Evolutionary conservation across 1,140 invertebrate species (phyloP).

Genomic region (Diorhabda carinulata): DNA sequence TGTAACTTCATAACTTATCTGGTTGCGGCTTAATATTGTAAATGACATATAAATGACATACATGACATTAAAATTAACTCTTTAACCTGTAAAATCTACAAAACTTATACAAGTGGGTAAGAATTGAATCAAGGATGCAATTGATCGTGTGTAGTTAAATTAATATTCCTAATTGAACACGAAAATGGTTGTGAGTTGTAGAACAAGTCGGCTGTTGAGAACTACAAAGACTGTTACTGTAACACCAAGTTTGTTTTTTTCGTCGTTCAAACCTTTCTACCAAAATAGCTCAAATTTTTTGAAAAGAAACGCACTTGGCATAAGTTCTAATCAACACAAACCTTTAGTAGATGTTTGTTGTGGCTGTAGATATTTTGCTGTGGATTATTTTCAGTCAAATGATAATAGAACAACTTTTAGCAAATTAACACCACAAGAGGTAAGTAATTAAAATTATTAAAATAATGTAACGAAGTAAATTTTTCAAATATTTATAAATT

Average conservation of each 20-base stretch:
- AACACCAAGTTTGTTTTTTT: conserved; percentile 26
- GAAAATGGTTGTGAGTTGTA: conserved; percentile 32
- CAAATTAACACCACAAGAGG: conserved; percentile 44
- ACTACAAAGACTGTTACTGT: conserved; percentile 27
- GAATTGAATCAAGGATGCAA: not conserved
- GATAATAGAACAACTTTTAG: conserved; percentile 24
- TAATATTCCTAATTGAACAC: not conserved
- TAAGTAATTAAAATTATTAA: conserved; percentile 27
- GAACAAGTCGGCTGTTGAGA: conserved; percentile 26
- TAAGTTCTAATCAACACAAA: conserved; percentile 8
- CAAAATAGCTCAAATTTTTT: not conserved
- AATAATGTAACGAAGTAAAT: too few relatives aligned
- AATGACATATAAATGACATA: not conserved
- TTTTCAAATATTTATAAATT: too few relatives aligned
- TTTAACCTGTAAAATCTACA: not conserved
- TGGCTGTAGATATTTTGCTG: conserved; percentile 30
- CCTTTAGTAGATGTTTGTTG: conserved; percentile 24
- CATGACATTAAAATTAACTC: not conserved
- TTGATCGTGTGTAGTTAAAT: not conserved
- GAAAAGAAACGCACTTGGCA: conserved; percentile 3
- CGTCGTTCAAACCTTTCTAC: not conserved
- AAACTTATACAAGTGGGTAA: not conserved
- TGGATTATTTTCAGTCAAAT: conserved; percentile 31
- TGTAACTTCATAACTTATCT: too few relatives aligned
- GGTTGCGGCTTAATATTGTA: too few relatives aligned